Percentiles rank a stretch among this genome's conserved stretches.
These are phyloP conservation scores for Perccottus glenii DNA, from an alignment of 2,113 vertebrate genomes.

Conservation along the genomic window DNA sequence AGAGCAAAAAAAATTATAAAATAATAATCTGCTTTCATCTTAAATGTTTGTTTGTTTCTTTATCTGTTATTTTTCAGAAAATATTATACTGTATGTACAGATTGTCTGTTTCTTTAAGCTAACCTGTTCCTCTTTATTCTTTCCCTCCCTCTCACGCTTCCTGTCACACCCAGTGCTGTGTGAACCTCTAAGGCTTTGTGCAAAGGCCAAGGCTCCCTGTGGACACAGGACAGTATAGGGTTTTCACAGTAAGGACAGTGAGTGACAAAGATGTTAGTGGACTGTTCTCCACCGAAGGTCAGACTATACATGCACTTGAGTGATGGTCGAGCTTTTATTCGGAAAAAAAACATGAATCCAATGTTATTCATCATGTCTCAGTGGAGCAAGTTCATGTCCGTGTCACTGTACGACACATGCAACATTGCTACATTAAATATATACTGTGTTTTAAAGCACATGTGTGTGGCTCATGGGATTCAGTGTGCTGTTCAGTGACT, in stretches of 20 bases:
- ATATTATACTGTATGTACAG: background rate
- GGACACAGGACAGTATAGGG: slow-evolving; percentile 7
- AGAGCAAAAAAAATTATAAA: too few species aligned
- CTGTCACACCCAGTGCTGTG: background rate
- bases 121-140: background rate
- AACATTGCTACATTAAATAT: background rate
- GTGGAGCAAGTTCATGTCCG: background rate
- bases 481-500: background rate
- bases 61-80: too few species aligned
- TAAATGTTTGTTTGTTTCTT: too few species aligned
- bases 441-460: too few species aligned
- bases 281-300: background rate
- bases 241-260: slow-evolving; percentile 6
- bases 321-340: background rate
- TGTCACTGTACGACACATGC: background rate
- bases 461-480: background rate
- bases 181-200: slow-evolving; percentile 17
- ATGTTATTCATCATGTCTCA: background rate
- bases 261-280: background rate
- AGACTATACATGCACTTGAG: background rate
- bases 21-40: too few species aligned
- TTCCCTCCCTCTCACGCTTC: background rate
- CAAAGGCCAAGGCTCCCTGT: slow-evolving; percentile 6
- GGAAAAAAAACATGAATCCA: too few species aligned
- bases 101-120: background rate